These are phyloP conservation scores for Zonotrichia leucophrys DNA, from an alignment of 2,113 vertebrate genomes.

Conservation along the genomic window DNA sequence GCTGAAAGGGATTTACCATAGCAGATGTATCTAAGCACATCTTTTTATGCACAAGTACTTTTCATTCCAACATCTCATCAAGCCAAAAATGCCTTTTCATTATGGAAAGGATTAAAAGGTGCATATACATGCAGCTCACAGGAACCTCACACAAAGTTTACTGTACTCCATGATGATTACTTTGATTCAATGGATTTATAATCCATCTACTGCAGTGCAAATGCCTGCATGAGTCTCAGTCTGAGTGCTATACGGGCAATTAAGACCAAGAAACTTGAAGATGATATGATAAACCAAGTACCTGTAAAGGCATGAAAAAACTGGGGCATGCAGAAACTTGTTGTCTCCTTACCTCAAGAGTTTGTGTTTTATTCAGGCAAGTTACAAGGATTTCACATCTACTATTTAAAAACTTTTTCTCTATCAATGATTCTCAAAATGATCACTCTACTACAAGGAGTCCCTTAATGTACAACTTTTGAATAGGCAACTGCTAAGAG, in stretches of 20 bases:
- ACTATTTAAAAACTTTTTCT: not conserved
- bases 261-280: not conserved
- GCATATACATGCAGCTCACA: conserved; percentile 12
- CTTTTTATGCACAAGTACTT: conserved; percentile 28
- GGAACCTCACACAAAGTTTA: not conserved
- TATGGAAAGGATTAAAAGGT: conserved; percentile 46
- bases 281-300: conserved; percentile 12
- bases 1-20: conserved; percentile 39
- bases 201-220: not conserved
- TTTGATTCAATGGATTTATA: conserved; percentile 33
- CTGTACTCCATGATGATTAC: not conserved
- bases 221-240: not conserved
- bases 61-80: not conserved
- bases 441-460: not conserved
- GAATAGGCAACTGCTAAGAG: not conserved
- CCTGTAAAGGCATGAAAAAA: not conserved
- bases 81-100: conserved; percentile 22
- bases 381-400: not conserved
- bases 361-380: not conserved
- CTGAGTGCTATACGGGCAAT: not conserved
- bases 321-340: not conserved
- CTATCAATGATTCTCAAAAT: not conserved
- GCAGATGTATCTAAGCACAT: conserved; percentile 29
- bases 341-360: not conserved
- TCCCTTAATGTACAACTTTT: not conserved